Conservation (phyloP, 2,888 invertebrate genomes). For the Lamellibrachia satsuma region DNA sequence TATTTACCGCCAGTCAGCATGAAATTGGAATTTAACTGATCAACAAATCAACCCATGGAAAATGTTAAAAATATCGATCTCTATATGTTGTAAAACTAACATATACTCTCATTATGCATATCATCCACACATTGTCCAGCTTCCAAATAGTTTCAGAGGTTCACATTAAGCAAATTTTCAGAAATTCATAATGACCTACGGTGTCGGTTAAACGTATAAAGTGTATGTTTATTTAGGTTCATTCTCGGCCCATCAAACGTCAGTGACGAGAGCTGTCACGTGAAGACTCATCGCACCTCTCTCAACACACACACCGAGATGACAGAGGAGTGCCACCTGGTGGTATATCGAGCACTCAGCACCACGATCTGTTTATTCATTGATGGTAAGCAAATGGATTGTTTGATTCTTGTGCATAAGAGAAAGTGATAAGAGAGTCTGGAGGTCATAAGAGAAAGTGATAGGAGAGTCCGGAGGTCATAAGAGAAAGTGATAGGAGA, state of each 20-base stretch:
- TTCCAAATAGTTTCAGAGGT: too few species aligned
- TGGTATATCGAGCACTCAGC: constrained; percentile 86
- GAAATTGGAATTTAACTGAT: not conserved
- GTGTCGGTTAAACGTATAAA: not conserved
- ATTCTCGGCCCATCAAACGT: constrained; percentile 76
- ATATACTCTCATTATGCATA: not conserved
- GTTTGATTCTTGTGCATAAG: not conserved
- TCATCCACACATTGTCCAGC: not conserved
- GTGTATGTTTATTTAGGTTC: constrained; percentile 33
- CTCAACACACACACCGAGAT: constrained; percentile 65
- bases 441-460: too few species aligned
- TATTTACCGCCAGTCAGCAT: not conserved
- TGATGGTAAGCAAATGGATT: constrained; percentile 72
- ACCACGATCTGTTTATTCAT: constrained; percentile 87
- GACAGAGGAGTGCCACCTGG: constrained; percentile 75
- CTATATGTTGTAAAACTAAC: too few species aligned
- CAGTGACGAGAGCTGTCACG: constrained; percentile 69
- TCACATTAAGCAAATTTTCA: not conserved
- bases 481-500: too few species aligned
- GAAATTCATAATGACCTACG: not conserved
- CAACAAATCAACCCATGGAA: too few species aligned
- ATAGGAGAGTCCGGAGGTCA: too few species aligned
- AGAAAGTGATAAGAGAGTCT: not conserved
- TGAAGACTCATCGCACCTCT: constrained; percentile 78
- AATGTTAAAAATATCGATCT: too few species aligned